A percentile compares a stretch with the other conserved stretches of the same genome.
These are phyloP conservation scores for Mamestra configurata DNA, from an alignment of 1,140 invertebrate species.

Conservation along the genomic window DNA sequence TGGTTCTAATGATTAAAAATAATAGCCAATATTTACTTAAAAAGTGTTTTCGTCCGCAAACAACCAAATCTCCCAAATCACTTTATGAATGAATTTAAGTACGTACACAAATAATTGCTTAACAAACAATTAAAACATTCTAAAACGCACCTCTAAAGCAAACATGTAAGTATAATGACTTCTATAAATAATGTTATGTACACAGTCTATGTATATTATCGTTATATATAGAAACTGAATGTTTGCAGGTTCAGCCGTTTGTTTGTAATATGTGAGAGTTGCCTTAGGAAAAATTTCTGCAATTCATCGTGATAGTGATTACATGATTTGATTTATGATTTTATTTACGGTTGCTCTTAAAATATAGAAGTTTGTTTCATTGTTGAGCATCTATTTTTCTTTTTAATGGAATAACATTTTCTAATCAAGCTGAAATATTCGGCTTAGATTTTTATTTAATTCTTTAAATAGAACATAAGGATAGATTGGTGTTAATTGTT, in stretches of 20 bases:
- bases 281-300: slow-evolving; percentile 2
- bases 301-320: neutral
- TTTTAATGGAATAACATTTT: too few relatives aligned
- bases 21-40: too few relatives aligned
- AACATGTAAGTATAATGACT: neutral
- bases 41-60: neutral
- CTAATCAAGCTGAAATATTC: too few relatives aligned
- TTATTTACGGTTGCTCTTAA: too few relatives aligned
- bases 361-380: too few relatives aligned
- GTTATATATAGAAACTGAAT: neutral
- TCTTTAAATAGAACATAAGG: too few relatives aligned
- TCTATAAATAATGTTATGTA: slow-evolving; percentile 13
- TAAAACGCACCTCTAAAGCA: neutral
- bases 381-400: too few relatives aligned
- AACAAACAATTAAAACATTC: neutral
- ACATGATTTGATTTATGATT: neutral
- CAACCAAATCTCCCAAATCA: neutral
- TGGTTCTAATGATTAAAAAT: too few relatives aligned
- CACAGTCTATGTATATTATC: slow-evolving; percentile 2
- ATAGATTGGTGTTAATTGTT: too few relatives aligned
- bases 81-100: neutral
- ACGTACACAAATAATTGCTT: neutral
- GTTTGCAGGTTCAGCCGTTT: slow-evolving; percentile 3
- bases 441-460: too few relatives aligned
- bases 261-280: neutral